Percentiles rank a stretch among this genome's conserved stretches.
These are phyloP conservation scores for Thera obeliscata DNA, from an alignment of 2,888 invertebrate genomes.

Conservation along the genomic window DNA sequence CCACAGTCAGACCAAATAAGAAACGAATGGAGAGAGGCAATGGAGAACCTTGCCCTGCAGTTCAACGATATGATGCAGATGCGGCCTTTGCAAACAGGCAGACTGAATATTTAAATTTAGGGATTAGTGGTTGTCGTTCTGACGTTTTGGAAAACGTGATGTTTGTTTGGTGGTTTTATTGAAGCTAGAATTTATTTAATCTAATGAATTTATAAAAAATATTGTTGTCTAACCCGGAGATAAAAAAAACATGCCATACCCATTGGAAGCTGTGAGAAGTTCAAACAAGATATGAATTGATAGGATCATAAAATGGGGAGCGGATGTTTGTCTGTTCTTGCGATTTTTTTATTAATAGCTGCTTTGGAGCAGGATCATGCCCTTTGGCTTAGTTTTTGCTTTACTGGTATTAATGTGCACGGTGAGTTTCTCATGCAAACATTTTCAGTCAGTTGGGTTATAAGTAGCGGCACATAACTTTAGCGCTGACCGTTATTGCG, in stretches of 20 bases:
- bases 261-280: constrained; percentile 69
- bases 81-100: constrained; percentile 37
- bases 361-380: constrained; percentile 41
- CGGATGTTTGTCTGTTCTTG: constrained; percentile 66
- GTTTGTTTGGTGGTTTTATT: constrained; percentile 5
- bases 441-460: too few species aligned
- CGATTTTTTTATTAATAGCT: constrained; percentile 47
- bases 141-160: constrained; percentile 12
- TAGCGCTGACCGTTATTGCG: too few species aligned
- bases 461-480: too few species aligned
- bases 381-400: constrained; percentile 58
- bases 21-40: too few species aligned
- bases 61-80: constrained; percentile 53
- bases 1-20: too few species aligned
- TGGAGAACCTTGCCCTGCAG: too few species aligned
- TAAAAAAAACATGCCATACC: too few species aligned
- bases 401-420: constrained; percentile 4
- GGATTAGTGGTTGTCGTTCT: constrained; percentile 33
- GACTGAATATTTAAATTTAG: constrained; percentile 38
- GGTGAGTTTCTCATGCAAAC: too few species aligned
- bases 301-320: constrained; percentile 58
- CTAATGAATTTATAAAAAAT: too few species aligned
- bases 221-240: too few species aligned
- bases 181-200: constrained; percentile 12
- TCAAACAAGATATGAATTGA: constrained; percentile 78